Evolutionary conservation across 2,113 vertebrate genomes (phyloP), one percentile per base, ranked within the genome.

Genomic region (Prochilodus magdalenae): DNA sequence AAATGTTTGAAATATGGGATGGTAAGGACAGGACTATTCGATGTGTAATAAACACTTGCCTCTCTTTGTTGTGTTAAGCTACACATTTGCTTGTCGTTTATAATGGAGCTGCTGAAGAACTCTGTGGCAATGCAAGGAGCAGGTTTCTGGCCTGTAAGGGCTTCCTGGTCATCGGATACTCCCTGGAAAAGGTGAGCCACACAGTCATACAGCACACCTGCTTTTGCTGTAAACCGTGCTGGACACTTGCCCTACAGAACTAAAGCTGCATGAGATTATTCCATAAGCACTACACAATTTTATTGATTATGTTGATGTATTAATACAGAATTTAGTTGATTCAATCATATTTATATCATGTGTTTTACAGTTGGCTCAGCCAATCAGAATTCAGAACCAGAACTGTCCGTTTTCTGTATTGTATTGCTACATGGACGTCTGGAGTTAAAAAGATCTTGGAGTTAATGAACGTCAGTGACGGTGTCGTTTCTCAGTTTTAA

Each of bases 121-220:
- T 99, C 98, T 0, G 94, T 99, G 88, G 96, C 98, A 87, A 99
- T 99, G 98, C 98, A 99, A n/a, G 93, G 98, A 99, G 81, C 98
- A 99, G 92, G 97, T 99, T n/a, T 91, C 94, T 98, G 87, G 93
- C 98, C 87, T 98, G 95, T 91, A 99, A 99, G 92, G 98, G 98
- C 90, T 99, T 99, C 87, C 96, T 99, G 78, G 98, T 99, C 84
- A 97, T 99, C 81, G 98, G 98, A 77, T 95, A 97, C 89, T 94
- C 94, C 86, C 93, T 99, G 89, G 98, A 99, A 92, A 99, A 99
- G 98, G 98, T 99, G 91, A 94, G 85, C 44, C 13, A 71, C 13
- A 44, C 40, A 44, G 11, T n/a, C n/a, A n/a, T n/a, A n/a, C n/a
- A n/a, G n/a, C n/a, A n/a, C n/a, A n/a, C n/a, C n/a, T n/a, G n/a